phyloP scores from a whole-genome alignment of 2,113 vertebrate genomes.

The Semnornis frantzii region DNA sequence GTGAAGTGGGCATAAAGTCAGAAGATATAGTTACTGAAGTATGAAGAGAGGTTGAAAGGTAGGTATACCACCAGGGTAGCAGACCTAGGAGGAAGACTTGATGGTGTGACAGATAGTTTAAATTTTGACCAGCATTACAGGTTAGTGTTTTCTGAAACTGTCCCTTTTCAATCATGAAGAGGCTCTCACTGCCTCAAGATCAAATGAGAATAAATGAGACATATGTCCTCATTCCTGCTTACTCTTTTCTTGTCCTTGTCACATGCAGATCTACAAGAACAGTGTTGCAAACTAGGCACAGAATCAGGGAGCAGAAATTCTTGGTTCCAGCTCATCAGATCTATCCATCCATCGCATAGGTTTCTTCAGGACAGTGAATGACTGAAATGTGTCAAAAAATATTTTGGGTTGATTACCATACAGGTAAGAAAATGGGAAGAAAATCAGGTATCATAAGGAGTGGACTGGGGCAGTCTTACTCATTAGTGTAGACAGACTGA shows the following conservation, averaged over 20 bases:
- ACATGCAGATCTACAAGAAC: fast-evolving
- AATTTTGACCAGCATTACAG: neutral
- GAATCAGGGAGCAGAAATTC: neutral
- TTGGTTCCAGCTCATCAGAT: neutral
- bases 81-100: neutral
- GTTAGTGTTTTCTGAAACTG: neutral
- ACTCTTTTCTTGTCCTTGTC: neutral
- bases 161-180: neutral
- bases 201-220: neutral
- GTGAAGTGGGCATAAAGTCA: neutral
- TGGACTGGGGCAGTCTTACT: neutral
- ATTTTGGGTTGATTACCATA: neutral
- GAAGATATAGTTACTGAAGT: neutral
- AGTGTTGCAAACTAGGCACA: fast-evolving
- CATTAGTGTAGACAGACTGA: neutral
- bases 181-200: fast-evolving
- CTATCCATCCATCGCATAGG: neutral
- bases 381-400: neutral
- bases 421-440: conserved; percentile 2
- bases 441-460: neutral
- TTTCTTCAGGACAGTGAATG: neutral
- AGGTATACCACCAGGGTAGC: neutral
- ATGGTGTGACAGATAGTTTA: neutral
- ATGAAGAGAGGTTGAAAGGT: neutral
- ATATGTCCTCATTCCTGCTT: neutral